Conservation (phyloP, 1,140 invertebrate species). For the Triops cancriformis region DNA sequence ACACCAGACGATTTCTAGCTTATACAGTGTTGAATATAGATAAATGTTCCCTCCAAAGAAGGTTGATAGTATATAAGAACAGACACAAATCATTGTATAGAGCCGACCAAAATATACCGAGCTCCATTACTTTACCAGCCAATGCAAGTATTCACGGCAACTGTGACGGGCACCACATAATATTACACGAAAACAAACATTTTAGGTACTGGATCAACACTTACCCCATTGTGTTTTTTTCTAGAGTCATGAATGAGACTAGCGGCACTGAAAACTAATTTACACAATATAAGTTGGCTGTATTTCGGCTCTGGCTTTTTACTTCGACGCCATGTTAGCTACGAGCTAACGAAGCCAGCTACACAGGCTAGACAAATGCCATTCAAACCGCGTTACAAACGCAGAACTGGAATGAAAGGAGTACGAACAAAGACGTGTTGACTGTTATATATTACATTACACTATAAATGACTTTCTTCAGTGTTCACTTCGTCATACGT, state of each 20-base stretch:
- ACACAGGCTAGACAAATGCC: not conserved
- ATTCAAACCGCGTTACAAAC: not conserved
- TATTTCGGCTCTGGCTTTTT: not conserved
- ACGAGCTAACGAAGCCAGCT: not conserved
- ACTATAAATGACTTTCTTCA: too few species aligned
- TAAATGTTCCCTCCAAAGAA: too few species aligned
- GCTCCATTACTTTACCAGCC: too few species aligned
- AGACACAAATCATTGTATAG: too few species aligned
- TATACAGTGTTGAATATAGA: too few species aligned
- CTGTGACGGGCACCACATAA: not conserved
- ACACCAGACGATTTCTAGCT: too few species aligned
- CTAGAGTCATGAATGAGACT: not conserved
- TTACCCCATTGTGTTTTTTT: constrained; percentile 3
- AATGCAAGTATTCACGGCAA: not conserved
- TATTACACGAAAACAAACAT: not conserved
- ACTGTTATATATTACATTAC: too few species aligned
- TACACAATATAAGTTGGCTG: not conserved
- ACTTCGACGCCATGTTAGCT: not conserved
- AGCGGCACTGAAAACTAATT: not conserved
- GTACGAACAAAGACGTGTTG: too few species aligned
- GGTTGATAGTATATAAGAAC: too few species aligned
- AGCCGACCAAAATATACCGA: too few species aligned
- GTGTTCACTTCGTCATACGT: too few species aligned
- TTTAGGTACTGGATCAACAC: not conserved
- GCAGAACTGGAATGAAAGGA: too few species aligned